Evolutionary conservation across 2,888 invertebrate genomes (phyloP), one percentile per base, ranked within the genome.

Genomic region (Augiades crinisus): DNA sequence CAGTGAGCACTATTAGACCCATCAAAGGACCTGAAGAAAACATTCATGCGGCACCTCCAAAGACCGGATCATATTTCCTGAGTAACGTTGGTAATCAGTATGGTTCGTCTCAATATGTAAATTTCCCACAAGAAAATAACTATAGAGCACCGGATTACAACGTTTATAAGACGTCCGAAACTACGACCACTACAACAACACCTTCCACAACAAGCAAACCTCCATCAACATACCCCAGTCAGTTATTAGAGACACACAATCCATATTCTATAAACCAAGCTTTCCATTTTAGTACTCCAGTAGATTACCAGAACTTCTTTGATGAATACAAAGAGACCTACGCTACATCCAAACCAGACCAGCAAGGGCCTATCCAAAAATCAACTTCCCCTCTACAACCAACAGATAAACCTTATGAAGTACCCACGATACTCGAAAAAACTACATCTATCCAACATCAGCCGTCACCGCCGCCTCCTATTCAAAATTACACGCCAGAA

Each of bases 191-290:
- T 2, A 65, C 72, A 2, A 64, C 77, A 4, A 64, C 74, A 2
- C 64, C 68, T 8, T 70, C 76, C 2, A 75, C 84, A 3, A 79
- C 83, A 1, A 71, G 76, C n/a, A 78, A 72, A 59, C 62, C 71
- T 33, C 70, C 81, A 19, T 78, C 85, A 2, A 83, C 87, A 6
- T 78, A 84, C 54, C 74, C 88, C 0, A 85, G 72, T 56, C 84
- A 81, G 56, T 61, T 89, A 41, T 61, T 89, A 10, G 88, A 89
- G 63, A 89, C 89, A 7, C 89, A 89, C 50, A 89, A 89, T 58
- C 89, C 90, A 1, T 90, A 85, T 60, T 87, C 87, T 0, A 89
- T 89, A 47, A 90, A 90, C 59, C 89, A 89, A 61, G 89, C 87
- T 0, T 89, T 89, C 70, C 85, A 87, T 61, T 85, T 85, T 54